These are phyloP conservation scores for Megaceryle alcyon DNA, from an alignment of 2,797 vertebrate genomes.

Conservation along the genomic window DNA sequence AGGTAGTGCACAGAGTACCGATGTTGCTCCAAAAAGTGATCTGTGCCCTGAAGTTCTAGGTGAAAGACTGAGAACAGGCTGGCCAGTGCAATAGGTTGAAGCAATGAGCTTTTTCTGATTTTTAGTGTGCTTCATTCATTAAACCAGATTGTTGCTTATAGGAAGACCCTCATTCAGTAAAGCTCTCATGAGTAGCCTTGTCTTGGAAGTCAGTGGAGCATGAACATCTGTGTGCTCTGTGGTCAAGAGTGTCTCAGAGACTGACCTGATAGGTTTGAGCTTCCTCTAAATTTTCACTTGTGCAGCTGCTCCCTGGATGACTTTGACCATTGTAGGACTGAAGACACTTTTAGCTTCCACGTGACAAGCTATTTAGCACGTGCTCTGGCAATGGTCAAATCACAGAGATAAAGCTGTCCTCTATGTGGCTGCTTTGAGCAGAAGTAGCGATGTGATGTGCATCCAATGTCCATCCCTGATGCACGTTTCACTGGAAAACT, in stretches of 20 bases:
- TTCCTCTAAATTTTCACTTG: neutral
- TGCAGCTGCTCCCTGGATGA: neutral
- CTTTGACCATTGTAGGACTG: neutral
- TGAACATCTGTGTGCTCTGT: neutral
- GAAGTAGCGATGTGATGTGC: neutral
- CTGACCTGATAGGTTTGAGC: neutral
- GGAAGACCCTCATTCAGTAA: neutral
- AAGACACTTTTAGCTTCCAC: neutral
- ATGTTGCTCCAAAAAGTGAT: neutral
- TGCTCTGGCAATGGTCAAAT: neutral
- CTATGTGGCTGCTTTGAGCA: neutral
- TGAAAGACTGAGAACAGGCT: neutral
- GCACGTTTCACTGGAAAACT: neutral
- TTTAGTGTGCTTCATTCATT: neutral
- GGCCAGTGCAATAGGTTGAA: neutral
- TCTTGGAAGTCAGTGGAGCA: neutral
- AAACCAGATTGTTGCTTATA: neutral
- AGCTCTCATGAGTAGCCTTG: neutral
- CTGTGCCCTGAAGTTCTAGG: neutral
- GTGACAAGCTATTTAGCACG: neutral
- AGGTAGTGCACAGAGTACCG: neutral
- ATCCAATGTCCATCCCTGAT: neutral
- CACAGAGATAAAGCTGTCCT: neutral
- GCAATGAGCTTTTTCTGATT: neutral
- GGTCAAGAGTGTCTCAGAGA: neutral